phyloP scores from a whole-genome alignment of 2,113 vertebrate species.

The Leuciscus idus region DNA sequence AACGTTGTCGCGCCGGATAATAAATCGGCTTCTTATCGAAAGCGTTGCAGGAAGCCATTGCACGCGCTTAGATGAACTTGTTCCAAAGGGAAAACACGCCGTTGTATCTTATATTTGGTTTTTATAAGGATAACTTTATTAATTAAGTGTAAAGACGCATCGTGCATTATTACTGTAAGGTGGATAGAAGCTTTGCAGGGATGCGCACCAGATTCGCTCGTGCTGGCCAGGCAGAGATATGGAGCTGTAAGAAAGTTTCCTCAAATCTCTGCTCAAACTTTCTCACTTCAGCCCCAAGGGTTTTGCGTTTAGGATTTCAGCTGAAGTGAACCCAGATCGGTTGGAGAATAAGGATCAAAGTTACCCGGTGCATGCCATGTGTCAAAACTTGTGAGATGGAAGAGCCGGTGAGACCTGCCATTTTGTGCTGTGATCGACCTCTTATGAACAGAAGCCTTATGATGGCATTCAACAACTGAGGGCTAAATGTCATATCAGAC shows the following conservation, averaged over 20 bases:
- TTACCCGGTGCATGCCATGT: conserved; percentile 76
- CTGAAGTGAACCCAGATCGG: conserved; percentile 64
- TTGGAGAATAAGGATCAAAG: conserved; percentile 74
- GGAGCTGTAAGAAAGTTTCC: conserved; percentile 54
- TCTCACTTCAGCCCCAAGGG: conserved; percentile 56
- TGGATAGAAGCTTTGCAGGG: conserved; percentile 28
- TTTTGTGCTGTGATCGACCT: conserved; percentile 90
- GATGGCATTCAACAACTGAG: conserved; percentile 77
- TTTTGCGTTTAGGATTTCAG: conserved; percentile 60
- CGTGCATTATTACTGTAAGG: background rate
- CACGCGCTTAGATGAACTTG: conserved; percentile 79
- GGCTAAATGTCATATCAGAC: conserved; percentile 76
- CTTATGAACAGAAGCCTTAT: conserved; percentile 79
- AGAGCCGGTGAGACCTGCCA: conserved; percentile 90
- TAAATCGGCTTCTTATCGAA: conserved; percentile 72
- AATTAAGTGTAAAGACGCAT: background rate
- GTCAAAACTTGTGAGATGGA: conserved; percentile 85
- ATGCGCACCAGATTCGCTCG: conserved; percentile 47
- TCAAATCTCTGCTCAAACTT: conserved; percentile 66
- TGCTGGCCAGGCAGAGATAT: conserved; percentile 48
- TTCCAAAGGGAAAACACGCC: conserved; percentile 62
- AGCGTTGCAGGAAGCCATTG: conserved; percentile 75
- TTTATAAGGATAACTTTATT: background rate
- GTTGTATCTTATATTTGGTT: background rate
- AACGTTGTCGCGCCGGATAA: conserved; percentile 81